Evolutionary conservation across 1,140 invertebrate species (phyloP).

Genomic region (Procambarus clarkii): DNA sequence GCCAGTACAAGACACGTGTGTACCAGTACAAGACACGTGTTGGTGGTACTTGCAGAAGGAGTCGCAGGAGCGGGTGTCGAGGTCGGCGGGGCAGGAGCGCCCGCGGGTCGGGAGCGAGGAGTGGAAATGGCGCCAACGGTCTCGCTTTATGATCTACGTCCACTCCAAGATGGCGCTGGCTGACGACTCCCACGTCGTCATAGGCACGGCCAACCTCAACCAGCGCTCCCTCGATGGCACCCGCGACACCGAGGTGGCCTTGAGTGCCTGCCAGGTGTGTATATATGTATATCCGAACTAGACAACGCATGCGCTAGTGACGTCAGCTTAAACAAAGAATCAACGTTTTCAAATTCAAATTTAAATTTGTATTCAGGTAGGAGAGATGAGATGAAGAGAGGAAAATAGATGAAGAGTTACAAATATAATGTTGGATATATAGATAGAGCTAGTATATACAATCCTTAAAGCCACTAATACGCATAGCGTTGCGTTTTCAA

Average conservation of each 20-base stretch:
- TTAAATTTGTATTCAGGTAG: no score
- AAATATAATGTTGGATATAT: no score
- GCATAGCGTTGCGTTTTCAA: no score
- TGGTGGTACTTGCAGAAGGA: constrained; percentile 11
- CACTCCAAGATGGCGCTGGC: constrained; percentile 82
- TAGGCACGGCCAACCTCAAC: constrained; percentile 82
- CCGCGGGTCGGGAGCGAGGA: constrained; percentile 1
- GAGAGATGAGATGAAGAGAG: no score
- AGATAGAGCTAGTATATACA: no score
- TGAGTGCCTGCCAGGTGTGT: constrained; percentile 60
- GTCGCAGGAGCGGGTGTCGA: background rate
- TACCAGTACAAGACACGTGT: background rate
- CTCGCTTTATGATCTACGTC: constrained; percentile 78
- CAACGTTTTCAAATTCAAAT: no score
- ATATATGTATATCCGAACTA: background rate
- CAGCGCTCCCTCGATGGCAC: constrained; percentile 62
- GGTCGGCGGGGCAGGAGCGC: background rate
- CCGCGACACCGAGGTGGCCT: constrained; percentile 65
- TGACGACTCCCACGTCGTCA: constrained; percentile 78
- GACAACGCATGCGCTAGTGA: no score
- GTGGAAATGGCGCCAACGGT: constrained; percentile 30
- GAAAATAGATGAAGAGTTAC: no score
- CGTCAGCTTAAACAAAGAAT: no score
- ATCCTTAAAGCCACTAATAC: no score
- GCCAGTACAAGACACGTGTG: no score